Evolutionary conservation across 2,113 vertebrate genomes (phyloP), one percentile per base, ranked within the genome.

Genomic region (Lepisosteus osseus): DNA sequence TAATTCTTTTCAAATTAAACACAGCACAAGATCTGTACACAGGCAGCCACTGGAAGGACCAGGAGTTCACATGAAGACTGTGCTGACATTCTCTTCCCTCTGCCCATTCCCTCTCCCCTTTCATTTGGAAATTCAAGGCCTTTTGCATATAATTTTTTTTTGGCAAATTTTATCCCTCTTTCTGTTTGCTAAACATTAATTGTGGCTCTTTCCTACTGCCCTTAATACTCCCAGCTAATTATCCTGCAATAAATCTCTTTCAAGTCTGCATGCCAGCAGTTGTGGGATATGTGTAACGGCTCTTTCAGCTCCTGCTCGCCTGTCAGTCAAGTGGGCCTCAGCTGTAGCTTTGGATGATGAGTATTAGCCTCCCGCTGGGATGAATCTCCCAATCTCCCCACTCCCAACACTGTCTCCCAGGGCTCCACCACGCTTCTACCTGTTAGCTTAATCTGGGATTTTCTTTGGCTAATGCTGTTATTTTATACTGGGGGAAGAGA

Each of bases 281-380:
- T 90, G 89, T 90, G 91, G 92, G 92, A 93, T 92, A 82, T 78
- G 5, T 41, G 73, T 29, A 90, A 86, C 82, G 4, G 87, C 88
- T 87, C 89, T 92, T 93, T 92, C 88, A 87, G 89, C 89, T 93
- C 88, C 89, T 3, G 82, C 87, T 87, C 76, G 89, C 92, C 93
- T 96, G 96, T 96, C 95, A 96, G 89, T 96, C 94, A 96, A 85
- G 88, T 79, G 90, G 95, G 94, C 90, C 96, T 95, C 95, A 98
- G 95, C 95, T 97, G 95, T 91, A 93, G 90, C 88, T 86, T 89
- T 75, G 89, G 92, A 95, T 92, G 94, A 94, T 92, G 92, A 93
- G 94, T 93, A 96, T 97, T 97, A 96, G 90, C 93, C 94, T 92
- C 96, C 95, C 82, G 91, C 94, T 94, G 95, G 90, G 95, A 89